phyloP scores from a whole-genome alignment of 1,140 invertebrate species.

The Proctacanthus coquilletti region DNA sequence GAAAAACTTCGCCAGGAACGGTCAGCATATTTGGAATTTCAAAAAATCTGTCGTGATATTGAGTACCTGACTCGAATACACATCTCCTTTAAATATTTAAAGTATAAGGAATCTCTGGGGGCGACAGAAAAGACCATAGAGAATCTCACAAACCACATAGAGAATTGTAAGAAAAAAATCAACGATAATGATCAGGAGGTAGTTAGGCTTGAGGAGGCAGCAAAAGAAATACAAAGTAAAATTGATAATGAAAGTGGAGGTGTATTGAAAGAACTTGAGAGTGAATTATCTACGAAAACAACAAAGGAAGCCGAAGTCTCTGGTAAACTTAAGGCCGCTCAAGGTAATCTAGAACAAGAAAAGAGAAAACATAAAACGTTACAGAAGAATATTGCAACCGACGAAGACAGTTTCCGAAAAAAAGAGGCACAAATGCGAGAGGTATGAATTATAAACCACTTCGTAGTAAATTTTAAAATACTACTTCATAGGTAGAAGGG shows the following conservation, averaged over 20 bases:
- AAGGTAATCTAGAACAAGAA: constrained; percentile 53
- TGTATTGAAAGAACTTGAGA: constrained; percentile 47
- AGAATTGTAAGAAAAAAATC: constrained; percentile 31
- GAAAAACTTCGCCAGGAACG: constrained; percentile 76
- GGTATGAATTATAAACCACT: constrained; percentile 17
- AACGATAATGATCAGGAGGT: constrained; percentile 38
- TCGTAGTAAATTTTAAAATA: neutral
- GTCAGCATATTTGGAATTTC: constrained; percentile 73
- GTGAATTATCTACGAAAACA: constrained; percentile 45
- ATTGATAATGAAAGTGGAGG: constrained; percentile 51
- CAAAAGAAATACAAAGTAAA: constrained; percentile 35
- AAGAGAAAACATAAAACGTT: constrained; percentile 53
- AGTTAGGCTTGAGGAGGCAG: constrained; percentile 33
- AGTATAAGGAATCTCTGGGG: constrained; percentile 14
- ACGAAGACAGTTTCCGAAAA: constrained; percentile 42
- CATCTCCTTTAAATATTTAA: constrained; percentile 21
- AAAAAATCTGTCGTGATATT: constrained; percentile 70
- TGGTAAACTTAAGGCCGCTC: constrained; percentile 49
- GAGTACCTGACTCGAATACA: constrained; percentile 59
- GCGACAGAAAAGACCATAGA: constrained; percentile 15
- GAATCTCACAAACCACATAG: constrained; percentile 17
- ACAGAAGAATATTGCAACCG: constrained; percentile 51
- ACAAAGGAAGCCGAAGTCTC: constrained; percentile 49
- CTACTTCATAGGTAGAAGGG: constrained; percentile 32
- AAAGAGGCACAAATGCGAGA: constrained; percentile 55